Percentiles rank a stretch among this genome's conserved stretches.
These are phyloP conservation scores for Maniola jurtina DNA, from an alignment of 1,140 invertebrate genomes.

Conservation along the genomic window DNA sequence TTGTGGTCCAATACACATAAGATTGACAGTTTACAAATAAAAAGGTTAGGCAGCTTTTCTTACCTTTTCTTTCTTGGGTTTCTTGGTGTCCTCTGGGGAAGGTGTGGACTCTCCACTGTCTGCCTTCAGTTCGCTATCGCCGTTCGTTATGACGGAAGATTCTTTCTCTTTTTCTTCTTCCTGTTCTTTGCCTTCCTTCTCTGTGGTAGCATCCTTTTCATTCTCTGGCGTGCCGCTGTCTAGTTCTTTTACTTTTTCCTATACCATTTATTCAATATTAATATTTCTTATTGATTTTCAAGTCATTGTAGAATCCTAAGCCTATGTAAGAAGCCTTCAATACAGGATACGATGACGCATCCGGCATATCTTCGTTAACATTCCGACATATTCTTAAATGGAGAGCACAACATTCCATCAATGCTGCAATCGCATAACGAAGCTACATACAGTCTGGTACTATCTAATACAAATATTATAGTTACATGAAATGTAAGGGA, in stretches of 20 bases:
- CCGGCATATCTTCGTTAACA: conserved; percentile 20
- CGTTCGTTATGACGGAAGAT: conserved; percentile 52
- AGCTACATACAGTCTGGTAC: neutral
- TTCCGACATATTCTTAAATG: conserved; percentile 19
- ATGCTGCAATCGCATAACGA: neutral
- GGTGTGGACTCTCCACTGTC: conserved; percentile 80
- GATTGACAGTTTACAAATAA: neutral
- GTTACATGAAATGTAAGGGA: conserved; percentile 14
- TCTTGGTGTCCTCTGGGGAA: conserved; percentile 84
- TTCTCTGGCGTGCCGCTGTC: conserved; percentile 84
- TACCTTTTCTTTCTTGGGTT: conserved; percentile 89
- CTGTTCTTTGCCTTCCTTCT: conserved; percentile 79
- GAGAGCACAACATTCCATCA: conserved; percentile 17
- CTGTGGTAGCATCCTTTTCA: conserved; percentile 82
- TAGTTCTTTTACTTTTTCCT: conserved; percentile 83
- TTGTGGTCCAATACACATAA: neutral
- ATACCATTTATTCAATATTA: neutral
- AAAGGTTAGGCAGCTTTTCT: neutral
- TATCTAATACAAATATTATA: conserved; percentile 2
- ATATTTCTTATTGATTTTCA: neutral
- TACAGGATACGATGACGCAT: conserved; percentile 16
- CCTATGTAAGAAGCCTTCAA: neutral
- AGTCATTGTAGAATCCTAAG: neutral
- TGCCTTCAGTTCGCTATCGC: conserved; percentile 72
- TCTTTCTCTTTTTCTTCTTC: conserved; percentile 58